phyloP scores from a whole-genome alignment of 2,888 invertebrate genomes.

The Drosophila siamana region DNA sequence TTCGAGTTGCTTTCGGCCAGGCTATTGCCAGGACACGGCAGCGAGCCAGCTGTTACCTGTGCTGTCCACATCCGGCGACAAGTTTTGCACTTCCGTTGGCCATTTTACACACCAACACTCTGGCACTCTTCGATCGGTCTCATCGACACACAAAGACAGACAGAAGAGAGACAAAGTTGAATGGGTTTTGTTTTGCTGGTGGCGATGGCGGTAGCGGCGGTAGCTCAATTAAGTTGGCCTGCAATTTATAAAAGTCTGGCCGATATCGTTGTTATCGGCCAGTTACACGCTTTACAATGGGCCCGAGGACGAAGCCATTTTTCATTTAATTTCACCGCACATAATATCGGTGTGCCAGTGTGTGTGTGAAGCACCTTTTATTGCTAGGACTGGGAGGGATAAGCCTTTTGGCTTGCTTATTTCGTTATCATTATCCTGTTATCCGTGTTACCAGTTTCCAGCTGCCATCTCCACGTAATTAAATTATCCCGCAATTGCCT shows the following conservation, averaged over 20 bases:
- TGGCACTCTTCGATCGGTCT: not conserved
- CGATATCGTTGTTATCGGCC: conserved; percentile 71
- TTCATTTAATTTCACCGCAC: conserved; percentile 73
- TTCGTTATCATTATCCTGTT: conserved; percentile 80
- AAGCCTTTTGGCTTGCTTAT: conserved; percentile 70
- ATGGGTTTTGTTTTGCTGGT: conserved; percentile 31
- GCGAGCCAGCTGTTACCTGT: conserved; percentile 63
- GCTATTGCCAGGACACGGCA: conserved; percentile 36
- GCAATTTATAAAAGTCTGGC: conserved; percentile 69
- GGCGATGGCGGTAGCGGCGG: conserved; percentile 12
- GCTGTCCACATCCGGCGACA: conserved; percentile 66
- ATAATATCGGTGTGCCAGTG: conserved; percentile 33
- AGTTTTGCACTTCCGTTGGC: conserved; percentile 62
- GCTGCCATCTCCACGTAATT: conserved; percentile 61
- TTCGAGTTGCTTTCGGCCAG: conserved; percentile 30
- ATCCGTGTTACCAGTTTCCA: conserved; percentile 46
- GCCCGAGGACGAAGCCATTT: conserved; percentile 51
- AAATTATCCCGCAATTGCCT: conserved; percentile 79
- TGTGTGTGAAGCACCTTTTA: conserved; percentile 44
- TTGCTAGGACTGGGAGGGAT: conserved; percentile 23
- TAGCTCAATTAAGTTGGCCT: conserved; percentile 62
- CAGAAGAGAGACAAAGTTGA: conserved; percentile 7
- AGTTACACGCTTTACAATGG: conserved; percentile 60
- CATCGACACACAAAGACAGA: not conserved
- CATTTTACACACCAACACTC: conserved; percentile 38